Conservation (phyloP, 2,888 invertebrate species). For the Argyra leucocephala region DNA sequence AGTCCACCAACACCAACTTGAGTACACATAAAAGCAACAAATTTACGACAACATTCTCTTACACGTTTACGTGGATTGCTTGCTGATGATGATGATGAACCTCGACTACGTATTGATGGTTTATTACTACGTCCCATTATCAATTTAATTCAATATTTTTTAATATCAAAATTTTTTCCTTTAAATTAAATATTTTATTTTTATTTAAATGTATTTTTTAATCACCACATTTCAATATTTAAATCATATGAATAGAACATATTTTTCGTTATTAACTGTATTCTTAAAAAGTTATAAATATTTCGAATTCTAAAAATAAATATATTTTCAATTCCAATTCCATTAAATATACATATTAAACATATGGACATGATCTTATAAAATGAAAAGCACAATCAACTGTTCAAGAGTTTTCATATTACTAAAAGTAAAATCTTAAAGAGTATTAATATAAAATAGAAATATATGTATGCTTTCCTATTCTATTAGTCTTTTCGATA, state of each 20-base stretch:
- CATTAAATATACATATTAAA: too few species aligned
- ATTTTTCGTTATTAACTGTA: neutral
- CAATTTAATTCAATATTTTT: neutral
- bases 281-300: neutral
- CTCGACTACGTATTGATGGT: slow-evolving; percentile 53
- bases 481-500: too few species aligned
- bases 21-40: slow-evolving; percentile 85
- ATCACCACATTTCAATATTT: neutral
- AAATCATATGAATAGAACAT: neutral
- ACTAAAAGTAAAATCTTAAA: neutral
- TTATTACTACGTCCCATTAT: slow-evolving; percentile 32
- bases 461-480: too few species aligned
- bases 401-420: neutral
- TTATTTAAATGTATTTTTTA: neutral
- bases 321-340: too few species aligned
- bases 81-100: slow-evolving; percentile 55
- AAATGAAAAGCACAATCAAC: neutral
- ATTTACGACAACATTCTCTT: slow-evolving; percentile 75
- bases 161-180: neutral
- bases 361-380: neutral
- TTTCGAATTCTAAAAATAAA: neutral
- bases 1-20: slow-evolving; percentile 83
- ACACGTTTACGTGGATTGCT: slow-evolving; percentile 65
- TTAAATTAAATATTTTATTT: neutral
- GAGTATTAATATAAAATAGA: neutral